Conservation (phyloP, 2,888 invertebrate genomes). For the Alentia gelatinosa region DNA sequence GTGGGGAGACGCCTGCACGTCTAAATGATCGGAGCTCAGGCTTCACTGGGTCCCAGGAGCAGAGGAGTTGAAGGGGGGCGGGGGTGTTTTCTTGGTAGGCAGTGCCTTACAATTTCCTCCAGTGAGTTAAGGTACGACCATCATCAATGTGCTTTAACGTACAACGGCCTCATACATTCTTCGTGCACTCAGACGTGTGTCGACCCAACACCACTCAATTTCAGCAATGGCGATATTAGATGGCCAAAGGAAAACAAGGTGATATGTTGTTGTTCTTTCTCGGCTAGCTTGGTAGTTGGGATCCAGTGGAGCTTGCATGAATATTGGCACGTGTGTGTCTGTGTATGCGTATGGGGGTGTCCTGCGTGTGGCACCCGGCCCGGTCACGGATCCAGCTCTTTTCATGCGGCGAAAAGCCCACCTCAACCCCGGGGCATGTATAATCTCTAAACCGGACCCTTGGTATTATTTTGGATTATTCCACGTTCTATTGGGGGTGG, state of each 20-base stretch:
- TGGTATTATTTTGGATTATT: neutral
- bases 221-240: neutral
- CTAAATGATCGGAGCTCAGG: neutral
- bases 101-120: neutral
- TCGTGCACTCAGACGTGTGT: neutral
- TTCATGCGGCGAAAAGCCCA: neutral
- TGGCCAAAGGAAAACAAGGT: neutral
- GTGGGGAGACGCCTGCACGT: neutral
- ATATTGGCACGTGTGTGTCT: neutral
- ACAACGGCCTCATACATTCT: neutral
- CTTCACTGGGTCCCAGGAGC: neutral
- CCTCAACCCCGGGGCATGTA: neutral
- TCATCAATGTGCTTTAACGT: neutral
- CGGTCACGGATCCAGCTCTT: neutral
- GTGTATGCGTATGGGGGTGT: neutral
- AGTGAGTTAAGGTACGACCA: neutral
- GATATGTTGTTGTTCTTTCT: neutral
- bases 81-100: neutral
- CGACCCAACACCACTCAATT: neutral
- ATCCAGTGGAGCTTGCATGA: neutral
- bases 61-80: neutral
- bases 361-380: neutral
- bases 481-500: neutral
- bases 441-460: neutral
- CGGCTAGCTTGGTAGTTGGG: neutral